These are phyloP conservation scores for Neomonachus schauinslandi DNA, from an alignment of 2,113 vertebrate genomes.

Conservation along the genomic window DNA sequence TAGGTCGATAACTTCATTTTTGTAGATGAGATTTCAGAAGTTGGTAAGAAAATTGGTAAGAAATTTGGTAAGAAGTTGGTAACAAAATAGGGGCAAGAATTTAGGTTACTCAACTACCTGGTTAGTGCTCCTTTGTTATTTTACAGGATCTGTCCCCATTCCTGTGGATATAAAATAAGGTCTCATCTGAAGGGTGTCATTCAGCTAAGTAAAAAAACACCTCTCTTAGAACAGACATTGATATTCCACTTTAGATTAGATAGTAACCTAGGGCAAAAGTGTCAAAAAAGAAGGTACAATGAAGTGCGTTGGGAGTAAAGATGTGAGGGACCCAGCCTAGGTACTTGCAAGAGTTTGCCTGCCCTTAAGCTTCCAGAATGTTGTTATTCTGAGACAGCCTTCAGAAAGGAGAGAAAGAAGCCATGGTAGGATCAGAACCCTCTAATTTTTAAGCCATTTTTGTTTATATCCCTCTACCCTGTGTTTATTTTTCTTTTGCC, in stretches of 20 bases:
- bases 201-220: slow-evolving; percentile 39
- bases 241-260: neutral
- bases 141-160: slow-evolving; percentile 46
- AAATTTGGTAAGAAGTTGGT: slow-evolving; percentile 40
- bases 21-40: slow-evolving; percentile 31
- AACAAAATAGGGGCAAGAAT: slow-evolving; percentile 61
- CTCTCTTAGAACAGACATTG: neutral
- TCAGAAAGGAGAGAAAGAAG: neutral
- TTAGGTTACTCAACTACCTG: slow-evolving; percentile 58
- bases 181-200: slow-evolving; percentile 41
- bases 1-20: neutral
- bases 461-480: neutral
- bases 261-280: neutral
- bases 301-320: neutral
- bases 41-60: slow-evolving; percentile 52
- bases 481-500: slow-evolving; percentile 48
- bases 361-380: neutral
- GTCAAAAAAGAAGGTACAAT: neutral
- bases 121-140: slow-evolving; percentile 49
- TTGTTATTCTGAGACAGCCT: neutral
- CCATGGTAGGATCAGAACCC: neutral
- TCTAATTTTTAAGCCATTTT: slow-evolving; percentile 11
- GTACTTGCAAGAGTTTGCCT: neutral
- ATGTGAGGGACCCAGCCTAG: neutral
- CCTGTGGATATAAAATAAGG: slow-evolving; percentile 53